Evolutionary conservation across 2,888 invertebrate genomes (phyloP).

Genomic region (Tetranychus piercei): DNA sequence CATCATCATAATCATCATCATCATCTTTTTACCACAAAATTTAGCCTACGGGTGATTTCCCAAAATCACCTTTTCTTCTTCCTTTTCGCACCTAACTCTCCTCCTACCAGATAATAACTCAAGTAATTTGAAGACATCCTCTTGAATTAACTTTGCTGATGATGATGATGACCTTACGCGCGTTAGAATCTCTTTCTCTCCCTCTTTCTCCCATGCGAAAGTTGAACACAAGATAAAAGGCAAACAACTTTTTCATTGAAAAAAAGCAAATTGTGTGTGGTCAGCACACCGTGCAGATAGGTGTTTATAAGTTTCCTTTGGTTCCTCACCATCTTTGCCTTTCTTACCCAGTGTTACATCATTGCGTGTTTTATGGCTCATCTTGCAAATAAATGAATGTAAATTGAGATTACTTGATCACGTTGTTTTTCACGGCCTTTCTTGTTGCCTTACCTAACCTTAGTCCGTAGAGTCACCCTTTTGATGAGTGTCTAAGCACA

Average conservation of each 20-base stretch:
- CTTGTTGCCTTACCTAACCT: not conserved
- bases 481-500: too few species aligned
- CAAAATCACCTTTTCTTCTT: not conserved
- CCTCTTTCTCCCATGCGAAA: not conserved
- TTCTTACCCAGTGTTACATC: not conserved
- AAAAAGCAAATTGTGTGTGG: not conserved
- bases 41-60: not conserved
- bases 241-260: not conserved
- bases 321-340: not conserved
- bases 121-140: slow-evolving; percentile 16
- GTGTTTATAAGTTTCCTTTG: not conserved
- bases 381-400: not conserved
- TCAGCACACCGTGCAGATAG: not conserved
- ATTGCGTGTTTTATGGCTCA: not conserved
- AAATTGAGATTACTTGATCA: not conserved
- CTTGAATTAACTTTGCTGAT: slow-evolving; percentile 24
- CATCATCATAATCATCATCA: not conserved
- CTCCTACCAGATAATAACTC: not conserved
- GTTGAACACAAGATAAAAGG: not conserved
- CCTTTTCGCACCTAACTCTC: not conserved
- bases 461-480: too few species aligned
- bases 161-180: not conserved
- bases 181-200: not conserved
- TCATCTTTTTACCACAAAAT: not conserved
- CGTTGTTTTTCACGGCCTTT: not conserved